A percentile compares a stretch with the other conserved stretches of the same genome.
Conservation (phyloP, 23 tunicate species). For the Botrylloides violaceus region DNA sequence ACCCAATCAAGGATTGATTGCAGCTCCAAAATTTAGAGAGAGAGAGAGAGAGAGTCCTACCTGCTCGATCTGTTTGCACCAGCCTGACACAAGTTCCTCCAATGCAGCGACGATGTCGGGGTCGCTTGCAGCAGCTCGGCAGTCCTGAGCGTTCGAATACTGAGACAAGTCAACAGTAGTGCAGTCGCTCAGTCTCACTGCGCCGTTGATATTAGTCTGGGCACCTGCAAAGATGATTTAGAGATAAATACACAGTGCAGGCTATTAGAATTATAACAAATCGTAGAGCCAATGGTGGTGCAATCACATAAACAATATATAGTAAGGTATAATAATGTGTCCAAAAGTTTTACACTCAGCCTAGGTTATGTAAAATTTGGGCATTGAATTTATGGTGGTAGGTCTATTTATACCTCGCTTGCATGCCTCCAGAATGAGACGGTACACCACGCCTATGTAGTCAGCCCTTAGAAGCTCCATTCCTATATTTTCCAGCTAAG, state of each 20-base stretch:
- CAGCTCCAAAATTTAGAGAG: background rate
- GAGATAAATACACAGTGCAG: no score
- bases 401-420: no score
- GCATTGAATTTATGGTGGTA: no score
- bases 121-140: slow-evolving; percentile 74
- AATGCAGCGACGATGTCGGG: slow-evolving; percentile 67
- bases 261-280: no score
- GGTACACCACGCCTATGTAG: no score
- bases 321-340: no score
- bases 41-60: slow-evolving; percentile 15
- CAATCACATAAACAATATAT: no score
- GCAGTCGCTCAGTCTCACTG: slow-evolving; percentile 59
- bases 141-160: slow-evolving; percentile 39
- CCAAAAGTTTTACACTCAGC: background rate
- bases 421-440: no score
- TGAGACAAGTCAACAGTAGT: slow-evolving; percentile 47
- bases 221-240: slow-evolving; percentile 69
- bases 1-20: background rate
- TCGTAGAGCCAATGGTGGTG: no score
- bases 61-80: slow-evolving; percentile 99
- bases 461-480: no score
- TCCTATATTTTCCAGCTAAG: no score
- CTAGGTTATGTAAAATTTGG: no score
- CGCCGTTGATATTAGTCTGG: slow-evolving; percentile 85
- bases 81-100: slow-evolving; percentile 88